Evolutionary conservation across 2,797 vertebrate species (phyloP).

Genomic region (Alosa sapidissima): DNA sequence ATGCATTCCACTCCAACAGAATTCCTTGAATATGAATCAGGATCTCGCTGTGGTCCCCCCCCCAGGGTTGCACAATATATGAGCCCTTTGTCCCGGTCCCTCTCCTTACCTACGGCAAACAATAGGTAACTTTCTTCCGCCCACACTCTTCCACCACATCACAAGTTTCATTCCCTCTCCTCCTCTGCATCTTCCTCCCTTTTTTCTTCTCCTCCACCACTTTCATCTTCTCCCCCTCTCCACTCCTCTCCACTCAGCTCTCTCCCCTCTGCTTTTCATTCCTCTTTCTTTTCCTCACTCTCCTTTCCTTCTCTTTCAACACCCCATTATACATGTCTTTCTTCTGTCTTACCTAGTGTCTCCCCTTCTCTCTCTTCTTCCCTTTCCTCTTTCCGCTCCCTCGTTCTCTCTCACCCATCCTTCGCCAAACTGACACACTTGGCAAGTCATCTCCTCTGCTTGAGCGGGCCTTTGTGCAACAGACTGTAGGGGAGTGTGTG

Average conservation of each 20-base stretch:
- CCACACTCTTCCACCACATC: constrained; percentile 10
- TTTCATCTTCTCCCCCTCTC: not conserved
- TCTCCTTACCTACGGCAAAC: not conserved
- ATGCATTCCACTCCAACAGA: not conserved
- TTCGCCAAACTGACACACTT: constrained; percentile 60
- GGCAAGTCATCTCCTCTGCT: constrained; percentile 43
- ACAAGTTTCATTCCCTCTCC: not conserved
- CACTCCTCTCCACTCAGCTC: not conserved
- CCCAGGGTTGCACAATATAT: not conserved
- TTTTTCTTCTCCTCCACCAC: not conserved
- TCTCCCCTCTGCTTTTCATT: not conserved
- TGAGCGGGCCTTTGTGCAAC: constrained; percentile 55
- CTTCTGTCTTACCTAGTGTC: constrained; percentile 10
- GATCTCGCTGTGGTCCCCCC: not conserved
- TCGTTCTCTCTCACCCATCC: constrained; percentile 54
- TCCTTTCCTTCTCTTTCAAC: not conserved
- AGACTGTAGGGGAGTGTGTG: constrained; percentile 51
- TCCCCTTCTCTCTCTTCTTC: not conserved
- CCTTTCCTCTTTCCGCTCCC: not conserved
- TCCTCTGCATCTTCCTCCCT: not conserved
- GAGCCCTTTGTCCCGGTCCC: not conserved
- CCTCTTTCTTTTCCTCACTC: not conserved
- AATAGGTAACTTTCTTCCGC: constrained; percentile 20
- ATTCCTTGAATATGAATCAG: constrained; percentile 23
- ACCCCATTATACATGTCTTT: not conserved